Base-by-base conservation (phyloP, 2,113 vertebrate species). In the Myocastor coypus region DNA sequence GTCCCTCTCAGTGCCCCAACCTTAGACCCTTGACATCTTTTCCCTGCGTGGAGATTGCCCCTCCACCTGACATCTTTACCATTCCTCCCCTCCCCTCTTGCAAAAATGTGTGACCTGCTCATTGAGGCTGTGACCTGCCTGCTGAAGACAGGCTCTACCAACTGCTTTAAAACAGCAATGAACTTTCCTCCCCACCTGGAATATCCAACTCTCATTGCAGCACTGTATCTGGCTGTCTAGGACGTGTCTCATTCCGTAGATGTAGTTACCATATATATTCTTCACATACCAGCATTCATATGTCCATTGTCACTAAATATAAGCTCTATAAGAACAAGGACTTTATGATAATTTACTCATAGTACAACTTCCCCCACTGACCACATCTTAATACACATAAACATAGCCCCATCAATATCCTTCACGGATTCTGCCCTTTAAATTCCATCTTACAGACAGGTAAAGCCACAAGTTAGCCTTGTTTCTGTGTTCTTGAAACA, bases 311-410 rank as follows among this genome's bases (percentile, higher is more conserved):
- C 81, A 64, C 24, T 59, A 59, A 93, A 89, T 46, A 64, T 40
- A 85, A 95, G 46, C 11, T 59, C 37, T 46, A 85, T 20, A 78
- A 86, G 17, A 68, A 22, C 11, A 57, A 40, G 6, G 4, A 64
- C 37, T 28, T 28, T 30, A 32, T 40, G 5, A 12, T 28, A 5
- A 75, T 83, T 88, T 57, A 84, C 11, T 46, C 52, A 88, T 10
- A 91, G 92, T 94, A 50, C 34, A 83, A 34, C 63, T 52, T 93
- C 64, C 50, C 42, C 37, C 28, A 68, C 59, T 87, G 81, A 75
- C 11, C n/a, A 90, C 4, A 55, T 96, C 94, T 63, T 7, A 71
- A 26, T 46, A 59, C 12, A 78, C 28, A 37, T 9, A 59, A 28
- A 4, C 59, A 32, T 26, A 93, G 46, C 4, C 19, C 40, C 28